A percentile compares a stretch with the other conserved stretches of the same genome.
Conservation (phyloP, 2,113 vertebrate genomes). For the Cottus gobio region DNA sequence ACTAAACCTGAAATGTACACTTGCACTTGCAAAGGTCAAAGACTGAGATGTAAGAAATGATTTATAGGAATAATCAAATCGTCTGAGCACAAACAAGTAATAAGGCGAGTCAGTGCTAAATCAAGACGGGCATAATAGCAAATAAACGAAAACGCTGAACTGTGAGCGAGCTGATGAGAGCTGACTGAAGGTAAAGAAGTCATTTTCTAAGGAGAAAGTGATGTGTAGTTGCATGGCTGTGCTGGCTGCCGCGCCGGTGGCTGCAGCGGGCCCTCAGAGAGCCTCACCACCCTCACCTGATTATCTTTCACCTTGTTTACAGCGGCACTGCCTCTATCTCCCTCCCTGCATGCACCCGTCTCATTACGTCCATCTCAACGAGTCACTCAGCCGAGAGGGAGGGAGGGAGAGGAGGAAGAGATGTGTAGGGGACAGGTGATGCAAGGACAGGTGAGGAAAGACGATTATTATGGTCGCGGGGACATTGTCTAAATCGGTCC, state of each 20-base stretch:
- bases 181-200: conserved; percentile 60
- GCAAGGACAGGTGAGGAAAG: conserved; percentile 73
- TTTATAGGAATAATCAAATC: conserved; percentile 42
- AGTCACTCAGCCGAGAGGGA: conserved; percentile 68
- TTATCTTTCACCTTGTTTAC: conserved; percentile 80
- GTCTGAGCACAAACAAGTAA: conserved; percentile 15
- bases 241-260: conserved; percentile 14
- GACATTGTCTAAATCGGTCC: conserved; percentile 57
- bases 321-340: conserved; percentile 58
- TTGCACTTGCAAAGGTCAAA: conserved; percentile 43
- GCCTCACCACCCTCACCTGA: conserved; percentile 66
- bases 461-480: conserved; percentile 40
- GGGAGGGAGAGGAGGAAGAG: neutral
- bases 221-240: conserved; percentile 54
- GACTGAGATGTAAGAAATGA: conserved; percentile 34
- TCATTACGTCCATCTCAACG: conserved; percentile 77
- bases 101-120: conserved; percentile 29
- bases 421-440: conserved; percentile 58
- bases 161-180: conserved; percentile 54
- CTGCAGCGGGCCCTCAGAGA: conserved; percentile 66
- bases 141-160: conserved; percentile 33
- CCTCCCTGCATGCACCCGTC: conserved; percentile 72
- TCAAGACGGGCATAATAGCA: conserved; percentile 30
- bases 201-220: conserved; percentile 54
- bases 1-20: conserved; percentile 31